A percentile compares a stretch with the other conserved stretches of the same genome.
Conservation (phyloP, 2,888 invertebrate genomes). For the Drosophila antonietae region DNA sequence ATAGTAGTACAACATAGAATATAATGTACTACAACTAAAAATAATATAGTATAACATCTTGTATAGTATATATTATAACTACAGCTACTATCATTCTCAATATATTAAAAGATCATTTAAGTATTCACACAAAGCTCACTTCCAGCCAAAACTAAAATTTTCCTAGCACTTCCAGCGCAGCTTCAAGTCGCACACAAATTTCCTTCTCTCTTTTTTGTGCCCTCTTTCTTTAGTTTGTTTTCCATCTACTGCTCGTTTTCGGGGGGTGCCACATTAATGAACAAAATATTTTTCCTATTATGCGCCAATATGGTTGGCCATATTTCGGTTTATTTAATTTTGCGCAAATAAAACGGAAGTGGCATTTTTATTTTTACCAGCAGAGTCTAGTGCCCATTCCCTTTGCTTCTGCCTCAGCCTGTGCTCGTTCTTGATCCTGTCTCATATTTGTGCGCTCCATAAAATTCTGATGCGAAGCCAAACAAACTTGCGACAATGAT, state of each 20-base stretch:
- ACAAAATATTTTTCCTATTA: conserved; percentile 79
- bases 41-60: too few species aligned
- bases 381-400: conserved; percentile 27
- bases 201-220: conserved; percentile 9
- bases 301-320: conserved; percentile 80
- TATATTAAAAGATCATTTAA: too few species aligned
- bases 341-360: conserved; percentile 81
- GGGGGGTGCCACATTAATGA: conserved; percentile 71
- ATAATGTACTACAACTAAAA: too few species aligned
- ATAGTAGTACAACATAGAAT: too few species aligned
- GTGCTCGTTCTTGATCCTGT: conserved; percentile 50
- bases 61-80: too few species aligned
- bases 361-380: conserved; percentile 74
- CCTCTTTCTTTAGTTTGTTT: conserved; percentile 33
- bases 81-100: too few species aligned
- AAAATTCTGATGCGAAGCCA: conserved; percentile 73
- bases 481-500: conserved; percentile 76
- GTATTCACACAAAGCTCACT: background rate
- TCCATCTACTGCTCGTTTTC: conserved; percentile 35
- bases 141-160: background rate
- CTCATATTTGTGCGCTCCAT: conserved; percentile 76
- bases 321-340: conserved; percentile 82
- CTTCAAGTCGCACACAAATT: conserved; percentile 14
- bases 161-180: conserved; percentile 20
- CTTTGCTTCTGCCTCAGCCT: background rate